Percentiles rank a stretch among this genome's conserved stretches.
These are phyloP conservation scores for Palloptera scutellata DNA, from an alignment of 2,888 invertebrate genomes.

Conservation along the genomic window DNA sequence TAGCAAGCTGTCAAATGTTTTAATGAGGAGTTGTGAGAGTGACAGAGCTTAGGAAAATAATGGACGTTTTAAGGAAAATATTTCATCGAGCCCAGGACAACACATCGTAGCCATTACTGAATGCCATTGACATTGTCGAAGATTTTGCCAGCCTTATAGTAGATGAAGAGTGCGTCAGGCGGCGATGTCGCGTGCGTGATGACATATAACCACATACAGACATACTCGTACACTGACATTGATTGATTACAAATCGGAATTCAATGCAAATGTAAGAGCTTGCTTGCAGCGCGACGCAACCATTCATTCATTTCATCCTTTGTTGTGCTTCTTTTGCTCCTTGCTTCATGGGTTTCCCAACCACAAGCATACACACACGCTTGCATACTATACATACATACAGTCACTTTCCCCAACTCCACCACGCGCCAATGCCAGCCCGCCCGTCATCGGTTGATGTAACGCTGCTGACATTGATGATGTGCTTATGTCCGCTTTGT, in stretches of 20 bases:
- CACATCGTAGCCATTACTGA: conserved; percentile 15
- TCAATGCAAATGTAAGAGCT: conserved; percentile 54
- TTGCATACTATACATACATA: background rate
- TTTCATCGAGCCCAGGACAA: conserved; percentile 32
- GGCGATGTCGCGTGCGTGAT: conserved; percentile 11
- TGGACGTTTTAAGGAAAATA: conserved; percentile 36
- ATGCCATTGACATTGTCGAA: too few relatives aligned
- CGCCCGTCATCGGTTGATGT: conserved; percentile 31
- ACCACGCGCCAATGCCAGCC: conserved; percentile 21
- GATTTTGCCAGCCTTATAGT: too few relatives aligned
- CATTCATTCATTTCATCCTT: background rate
- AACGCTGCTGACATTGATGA: conserved; percentile 41
- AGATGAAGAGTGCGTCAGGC: background rate
- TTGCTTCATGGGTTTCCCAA: background rate
- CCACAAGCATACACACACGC: background rate
- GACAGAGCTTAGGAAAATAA: conserved; percentile 12
- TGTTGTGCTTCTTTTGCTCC: conserved; percentile 29
- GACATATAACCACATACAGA: conserved; percentile 20
- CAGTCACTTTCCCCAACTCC: background rate
- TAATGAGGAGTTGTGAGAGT: conserved; percentile 25
- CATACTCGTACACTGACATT: conserved; percentile 54
- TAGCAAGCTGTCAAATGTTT: conserved; percentile 29
- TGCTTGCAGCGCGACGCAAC: too few relatives aligned
- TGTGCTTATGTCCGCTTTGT: conserved; percentile 34
- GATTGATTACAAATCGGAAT: conserved; percentile 62